Evolutionary conservation across 2,113 vertebrate genomes (phyloP), one percentile per base, ranked within the genome.

Genomic region (Zapus hudsonius): DNA sequence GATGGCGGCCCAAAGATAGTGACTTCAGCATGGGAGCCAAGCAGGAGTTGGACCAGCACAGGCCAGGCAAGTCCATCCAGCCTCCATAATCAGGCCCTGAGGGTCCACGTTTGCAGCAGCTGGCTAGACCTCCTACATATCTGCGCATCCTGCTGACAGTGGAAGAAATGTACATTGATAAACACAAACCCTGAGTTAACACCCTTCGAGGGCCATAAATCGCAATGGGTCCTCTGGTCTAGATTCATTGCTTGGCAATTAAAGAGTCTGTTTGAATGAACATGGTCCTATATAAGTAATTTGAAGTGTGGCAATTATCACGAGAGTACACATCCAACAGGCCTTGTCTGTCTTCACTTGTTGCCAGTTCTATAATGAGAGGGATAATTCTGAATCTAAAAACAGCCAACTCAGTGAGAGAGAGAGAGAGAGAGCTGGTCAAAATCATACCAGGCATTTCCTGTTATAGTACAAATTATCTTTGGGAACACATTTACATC

Each of bases 1-100:
- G 90, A 96, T 74, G 73, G 33, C 63, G 79, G 93, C 93, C 95
- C 69, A 40, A 92, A 95, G 80, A 94, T 47, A 92, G 91, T 75
- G 87, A 87, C 87, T 96, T 87, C 84, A 52, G 57, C 0, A 3
- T 31, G 47, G 67, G 31, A 94, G 93, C 92, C 94, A 95, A 85
- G 94, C 91, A 89, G 73, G 87, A 87, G 27, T 40, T 94, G 91
- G 93, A 70, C 64, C 33, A 29, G 87, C 76, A 19, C 10, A 4
- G 42, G 44, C 25, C 38, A 90, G 47, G 63, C 25, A 57, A 91
- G 76, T 78, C 89, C 73, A 91, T 84, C 42, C 81, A 85, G 78
- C 81, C 59, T 92, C 93, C 74, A 33, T 70, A 94, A 95, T 87
- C 91, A 79, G 76, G 64, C 64, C 84, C 76, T 19, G 29, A 78